Evolutionary conservation across 2,888 invertebrate species (phyloP).

Genomic region (Danaus chrysippus): DNA sequence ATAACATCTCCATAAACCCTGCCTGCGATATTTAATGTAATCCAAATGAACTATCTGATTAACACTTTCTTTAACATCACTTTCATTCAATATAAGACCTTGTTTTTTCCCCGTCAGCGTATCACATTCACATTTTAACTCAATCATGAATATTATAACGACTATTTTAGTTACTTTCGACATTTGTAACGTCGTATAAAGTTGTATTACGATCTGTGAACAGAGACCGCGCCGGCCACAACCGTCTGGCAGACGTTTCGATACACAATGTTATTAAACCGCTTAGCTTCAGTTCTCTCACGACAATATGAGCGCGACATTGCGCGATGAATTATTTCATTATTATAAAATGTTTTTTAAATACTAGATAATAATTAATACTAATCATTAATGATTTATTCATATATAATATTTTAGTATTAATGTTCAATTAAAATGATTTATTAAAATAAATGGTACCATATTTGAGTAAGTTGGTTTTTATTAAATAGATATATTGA

Average conservation of each 20-base stretch:
- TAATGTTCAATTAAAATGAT: too few relatives aligned
- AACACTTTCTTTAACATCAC: constrained; percentile 35
- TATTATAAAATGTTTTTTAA: too few relatives aligned
- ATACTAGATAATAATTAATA: too few relatives aligned
- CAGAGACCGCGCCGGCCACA: constrained; percentile 43
- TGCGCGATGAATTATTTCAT: too few relatives aligned
- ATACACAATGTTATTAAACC: constrained; percentile 50
- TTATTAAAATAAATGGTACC: too few relatives aligned
- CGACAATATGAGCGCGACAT: too few relatives aligned
- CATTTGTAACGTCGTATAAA: constrained; percentile 39
- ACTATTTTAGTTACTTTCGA: constrained; percentile 46
- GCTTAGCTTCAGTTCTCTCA: too few relatives aligned
- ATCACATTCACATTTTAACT: constrained; percentile 38
- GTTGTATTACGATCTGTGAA: constrained; percentile 29
- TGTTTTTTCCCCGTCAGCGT: constrained; percentile 33
- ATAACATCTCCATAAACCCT: constrained; percentile 49
- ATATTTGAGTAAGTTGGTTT: too few relatives aligned
- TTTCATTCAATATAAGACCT: constrained; percentile 35
- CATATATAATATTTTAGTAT: too few relatives aligned
- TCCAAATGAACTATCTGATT: constrained; percentile 37
- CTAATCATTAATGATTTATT: too few relatives aligned
- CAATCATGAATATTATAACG: constrained; percentile 40
- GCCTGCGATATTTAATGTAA: constrained; percentile 49
- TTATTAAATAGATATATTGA: too few relatives aligned
- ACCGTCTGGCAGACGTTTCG: constrained; percentile 54